Evolutionary conservation across 2,888 invertebrate species (phyloP), one percentile per base, ranked within the genome.

Genomic region (Apamea crenata): DNA sequence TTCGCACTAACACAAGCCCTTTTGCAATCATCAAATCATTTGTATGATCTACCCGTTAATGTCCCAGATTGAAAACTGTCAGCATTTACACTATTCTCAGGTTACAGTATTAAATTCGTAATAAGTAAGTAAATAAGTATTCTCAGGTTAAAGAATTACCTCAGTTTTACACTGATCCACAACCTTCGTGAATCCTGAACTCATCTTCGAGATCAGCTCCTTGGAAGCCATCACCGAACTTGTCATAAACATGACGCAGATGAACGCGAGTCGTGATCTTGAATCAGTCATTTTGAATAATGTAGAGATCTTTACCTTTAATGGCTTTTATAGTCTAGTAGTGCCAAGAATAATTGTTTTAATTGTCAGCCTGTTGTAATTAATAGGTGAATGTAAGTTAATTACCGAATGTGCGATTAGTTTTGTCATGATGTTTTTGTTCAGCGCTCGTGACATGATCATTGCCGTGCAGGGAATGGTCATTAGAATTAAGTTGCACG

Each of bases 81-180:
- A 65, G 7, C 7, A 36, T 71, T 25, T 6, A 36, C 32, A n/a
- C 18, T 0, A 36, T 61, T 71, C 6, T 40, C n/a, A 40, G 7
- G 21, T n/a, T n/a, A 71, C 14, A 40, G 40, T 21, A 66, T 40
- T 40, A 71, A 40, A 84, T n/a, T n/a, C n/a, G n/a, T n/a, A n/a
- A n/a, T n/a, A n/a, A n/a, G n/a, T n/a, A n/a, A n/a, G n/a, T n/a
- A n/a, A n/a, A n/a, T n/a, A n/a, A n/a, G n/a, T 0, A 36, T 61
- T 71, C 6, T 40, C n/a, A 40, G 7, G 21, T n/a, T n/a, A 71
- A 7, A 40, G 40, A 40, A 84, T 90, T 86, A 96, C 96, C 93
- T 96, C 95, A 72, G 85, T 89, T 81, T 94, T 95, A 85, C 96
- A 96, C 16, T 92, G 85, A 0, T 95, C 92, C 59, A 96, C 63